Conservation (phyloP, 2,888 invertebrate genomes). For the Digitonthophagus gazella region DNA sequence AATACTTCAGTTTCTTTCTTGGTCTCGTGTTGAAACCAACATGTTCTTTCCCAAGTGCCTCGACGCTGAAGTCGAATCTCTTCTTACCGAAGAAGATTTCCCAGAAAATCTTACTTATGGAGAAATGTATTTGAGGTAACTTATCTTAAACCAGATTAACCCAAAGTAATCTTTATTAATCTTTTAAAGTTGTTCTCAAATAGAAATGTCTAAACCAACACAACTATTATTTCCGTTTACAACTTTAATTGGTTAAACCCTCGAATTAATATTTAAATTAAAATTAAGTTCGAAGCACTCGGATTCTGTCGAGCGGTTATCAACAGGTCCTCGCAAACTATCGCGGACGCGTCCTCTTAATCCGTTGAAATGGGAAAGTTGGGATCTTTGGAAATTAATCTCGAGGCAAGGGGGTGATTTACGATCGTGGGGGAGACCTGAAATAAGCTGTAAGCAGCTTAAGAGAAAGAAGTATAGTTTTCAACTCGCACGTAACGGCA, state of each 20-base stretch:
- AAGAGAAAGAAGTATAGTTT: no score
- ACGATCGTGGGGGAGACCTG: not conserved
- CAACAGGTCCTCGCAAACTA: not conserved
- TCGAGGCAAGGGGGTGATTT: not conserved
- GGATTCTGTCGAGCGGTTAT: not conserved
- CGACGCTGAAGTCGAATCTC: not conserved
- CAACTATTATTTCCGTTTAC: not conserved
- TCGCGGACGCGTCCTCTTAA: not conserved
- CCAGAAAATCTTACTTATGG: not conserved
- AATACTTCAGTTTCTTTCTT: not conserved
- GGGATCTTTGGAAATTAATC: not conserved
- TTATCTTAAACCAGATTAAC: not conserved
- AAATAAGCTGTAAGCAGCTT: no score
- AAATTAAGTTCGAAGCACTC: not conserved
- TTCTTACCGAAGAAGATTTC: not conserved
- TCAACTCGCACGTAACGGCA: no score
- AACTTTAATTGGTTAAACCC: not conserved
- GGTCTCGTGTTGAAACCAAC: not conserved
- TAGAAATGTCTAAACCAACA: no score
- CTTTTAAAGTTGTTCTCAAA: no score
- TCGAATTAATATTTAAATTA: not conserved
- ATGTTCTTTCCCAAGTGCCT: not conserved
- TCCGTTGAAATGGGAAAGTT: slow-evolving; percentile 9
- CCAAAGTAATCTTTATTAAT: no score
- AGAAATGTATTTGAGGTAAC: not conserved